A percentile compares a stretch with the other conserved stretches of the same genome.
phyloP scores from a whole-genome alignment of 2,113 vertebrate species.

The Gila orcuttii region DNA sequence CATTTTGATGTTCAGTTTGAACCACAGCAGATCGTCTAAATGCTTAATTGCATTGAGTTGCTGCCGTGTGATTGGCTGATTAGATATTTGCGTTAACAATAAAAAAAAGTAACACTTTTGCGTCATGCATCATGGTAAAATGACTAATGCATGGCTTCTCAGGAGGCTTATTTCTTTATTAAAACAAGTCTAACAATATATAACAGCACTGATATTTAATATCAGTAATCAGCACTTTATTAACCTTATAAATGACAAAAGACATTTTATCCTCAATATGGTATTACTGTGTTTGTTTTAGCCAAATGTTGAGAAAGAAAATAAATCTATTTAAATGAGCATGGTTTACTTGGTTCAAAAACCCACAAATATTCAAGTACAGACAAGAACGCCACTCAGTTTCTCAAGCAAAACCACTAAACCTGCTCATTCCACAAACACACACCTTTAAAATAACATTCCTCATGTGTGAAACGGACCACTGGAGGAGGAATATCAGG shows the following conservation, averaged over 20 bases:
- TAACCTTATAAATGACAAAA: too few relatives aligned
- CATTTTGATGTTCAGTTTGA: too few relatives aligned
- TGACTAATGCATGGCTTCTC: too few relatives aligned
- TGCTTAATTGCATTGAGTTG: too few relatives aligned
- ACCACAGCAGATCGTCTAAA: too few relatives aligned
- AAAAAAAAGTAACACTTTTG: too few relatives aligned
- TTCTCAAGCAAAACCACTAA: conserved; percentile 5
- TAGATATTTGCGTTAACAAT: too few relatives aligned
- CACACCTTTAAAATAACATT: conserved; percentile 9
- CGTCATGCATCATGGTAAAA: too few relatives aligned
- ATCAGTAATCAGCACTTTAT: neutral
- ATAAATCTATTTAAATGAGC: conserved; percentile 24
- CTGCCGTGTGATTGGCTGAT: too few relatives aligned
- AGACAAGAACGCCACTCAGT: conserved; percentile 18
- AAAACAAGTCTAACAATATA: too few relatives aligned
- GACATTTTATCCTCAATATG: neutral
- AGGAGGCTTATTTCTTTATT: too few relatives aligned
- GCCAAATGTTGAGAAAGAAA: conserved; percentile 28
- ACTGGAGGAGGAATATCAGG: neutral
- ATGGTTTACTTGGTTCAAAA: neutral
- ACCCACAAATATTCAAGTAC: conserved; percentile 19
- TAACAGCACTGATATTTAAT: neutral
- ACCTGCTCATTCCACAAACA: neutral
- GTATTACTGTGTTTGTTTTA: neutral
- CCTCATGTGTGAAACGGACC: neutral